Percentiles rank a stretch among this genome's conserved stretches.
These are phyloP conservation scores for Cybosia mesomella DNA, from an alignment of 2,888 invertebrate species.

Conservation along the genomic window DNA sequence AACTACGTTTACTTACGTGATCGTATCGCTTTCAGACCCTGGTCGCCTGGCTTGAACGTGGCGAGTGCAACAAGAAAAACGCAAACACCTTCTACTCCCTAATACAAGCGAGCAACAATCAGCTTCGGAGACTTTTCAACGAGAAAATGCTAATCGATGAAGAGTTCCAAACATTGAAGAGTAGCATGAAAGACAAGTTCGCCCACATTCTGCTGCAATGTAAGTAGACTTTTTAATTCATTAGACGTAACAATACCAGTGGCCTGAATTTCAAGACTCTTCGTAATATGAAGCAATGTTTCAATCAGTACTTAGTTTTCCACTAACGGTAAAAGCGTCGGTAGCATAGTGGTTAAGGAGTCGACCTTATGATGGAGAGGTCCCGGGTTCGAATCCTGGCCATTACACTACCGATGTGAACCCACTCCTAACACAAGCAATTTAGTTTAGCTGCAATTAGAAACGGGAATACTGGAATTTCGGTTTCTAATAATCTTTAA, in stretches of 20 bases:
- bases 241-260: not conserved
- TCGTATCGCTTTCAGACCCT: slow-evolving; percentile 87
- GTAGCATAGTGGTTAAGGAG: no score
- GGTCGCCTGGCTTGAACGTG: slow-evolving; percentile 96
- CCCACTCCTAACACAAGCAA: no score
- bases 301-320: no score
- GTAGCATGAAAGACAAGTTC: slow-evolving; percentile 93
- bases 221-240: slow-evolving; percentile 87
- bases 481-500: no score
- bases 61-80: slow-evolving; percentile 96
- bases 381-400: no score
- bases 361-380: no score
- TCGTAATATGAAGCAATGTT: no score
- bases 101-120: slow-evolving; percentile 97
- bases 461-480: no score
- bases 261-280: no score
- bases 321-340: no score
- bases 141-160: slow-evolving; percentile 96
- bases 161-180: slow-evolving; percentile 92
- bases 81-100: slow-evolving; percentile 96
- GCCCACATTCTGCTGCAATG: slow-evolving; percentile 95
- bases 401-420: no score
- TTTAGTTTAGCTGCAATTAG: no score
- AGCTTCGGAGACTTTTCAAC: slow-evolving; percentile 93
- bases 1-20: not conserved